Evolutionary conservation across 2,113 vertebrate genomes (phyloP), one percentile per base, ranked within the genome.

Genomic region (Dryoscopus gambensis): DNA sequence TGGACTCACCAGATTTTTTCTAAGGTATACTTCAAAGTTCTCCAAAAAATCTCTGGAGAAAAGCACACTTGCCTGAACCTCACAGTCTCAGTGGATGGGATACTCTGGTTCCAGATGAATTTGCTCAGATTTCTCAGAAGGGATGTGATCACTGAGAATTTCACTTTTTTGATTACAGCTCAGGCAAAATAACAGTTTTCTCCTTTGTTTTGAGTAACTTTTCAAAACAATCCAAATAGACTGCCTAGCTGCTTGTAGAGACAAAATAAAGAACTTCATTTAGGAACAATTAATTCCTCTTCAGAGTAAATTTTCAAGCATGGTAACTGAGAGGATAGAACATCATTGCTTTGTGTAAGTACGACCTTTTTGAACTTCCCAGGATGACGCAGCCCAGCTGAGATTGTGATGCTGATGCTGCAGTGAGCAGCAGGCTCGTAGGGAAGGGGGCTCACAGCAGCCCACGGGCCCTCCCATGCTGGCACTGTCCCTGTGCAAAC

Each of bases 331-430:
- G 90, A 74, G 67, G 67, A 15, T 4, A n/a, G 67, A 75, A 30
- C 27, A 79, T 10, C 84, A 14, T 10, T 20, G 50, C 44, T 87
- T 86, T 89, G 39, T 84, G 73, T 17, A 31, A 77, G 49, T 46
- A 42, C 64, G 84, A 90, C 69, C 88, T 87, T 95, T 94, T 42
- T 84, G 94, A 93, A 88, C 93, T 83, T 89, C 70, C 89, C 84
- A 87, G 92, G 95, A 92, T 87, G 95, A 60, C 37, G 55, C 73
- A 84, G 50, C 59, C 33, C 91, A 91, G 89, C 71, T 67, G 97
- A 92, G 75, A 59, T 13, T 46, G 4, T 53, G 94, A 46, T 23
- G 93, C 93, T 90, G 18, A 17, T 4, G 76, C 92, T 94, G 94
- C 33, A 52, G 81, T 18, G 90, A 93, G 93, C 78, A 76, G 88